Evolutionary conservation across 2,888 invertebrate species (phyloP).

Genomic region (Orthonevra nobilis): DNA sequence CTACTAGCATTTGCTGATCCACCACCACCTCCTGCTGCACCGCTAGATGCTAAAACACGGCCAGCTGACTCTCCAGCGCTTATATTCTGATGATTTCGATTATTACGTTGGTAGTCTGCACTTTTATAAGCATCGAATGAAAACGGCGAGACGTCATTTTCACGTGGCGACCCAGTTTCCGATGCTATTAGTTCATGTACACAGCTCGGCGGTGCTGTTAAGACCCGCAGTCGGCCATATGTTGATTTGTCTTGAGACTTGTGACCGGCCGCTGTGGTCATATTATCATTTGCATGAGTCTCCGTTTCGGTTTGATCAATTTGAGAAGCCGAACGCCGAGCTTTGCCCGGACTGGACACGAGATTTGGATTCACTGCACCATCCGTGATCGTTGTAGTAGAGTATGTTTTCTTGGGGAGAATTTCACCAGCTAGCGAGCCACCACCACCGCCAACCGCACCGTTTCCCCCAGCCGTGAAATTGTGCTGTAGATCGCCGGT

Average conservation of each 20-base stretch:
- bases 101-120: conserved; percentile 36
- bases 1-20: conserved; percentile 59
- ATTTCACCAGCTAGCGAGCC: conserved; percentile 53
- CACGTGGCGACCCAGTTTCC: conserved; percentile 75
- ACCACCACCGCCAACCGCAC: conserved; percentile 43
- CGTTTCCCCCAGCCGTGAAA: conserved; percentile 51
- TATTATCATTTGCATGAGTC: conserved; percentile 57
- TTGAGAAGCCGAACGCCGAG: conserved; percentile 72
- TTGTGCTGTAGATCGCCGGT: conserved; percentile 71
- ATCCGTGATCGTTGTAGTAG: conserved; percentile 39
- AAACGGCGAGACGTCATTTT: conserved; percentile 74
- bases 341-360: conserved; percentile 67
- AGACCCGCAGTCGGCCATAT: conserved; percentile 87
- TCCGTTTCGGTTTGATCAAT: conserved; percentile 71
- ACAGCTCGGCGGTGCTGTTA: conserved; percentile 84
- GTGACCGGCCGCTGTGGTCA: conserved; percentile 49
- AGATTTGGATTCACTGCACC: conserved; percentile 39
- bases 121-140: conserved; percentile 73
- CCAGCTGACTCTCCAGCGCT: conserved; percentile 41
- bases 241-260: conserved; percentile 83
- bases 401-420: conserved; percentile 60
- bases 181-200: conserved; percentile 79
- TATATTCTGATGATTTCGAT: conserved; percentile 55
- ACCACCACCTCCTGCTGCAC: conserved; percentile 41
- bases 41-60: conserved; percentile 34